phyloP scores from a whole-genome alignment of 1,140 invertebrate genomes.

The Coelopa frigida region DNA sequence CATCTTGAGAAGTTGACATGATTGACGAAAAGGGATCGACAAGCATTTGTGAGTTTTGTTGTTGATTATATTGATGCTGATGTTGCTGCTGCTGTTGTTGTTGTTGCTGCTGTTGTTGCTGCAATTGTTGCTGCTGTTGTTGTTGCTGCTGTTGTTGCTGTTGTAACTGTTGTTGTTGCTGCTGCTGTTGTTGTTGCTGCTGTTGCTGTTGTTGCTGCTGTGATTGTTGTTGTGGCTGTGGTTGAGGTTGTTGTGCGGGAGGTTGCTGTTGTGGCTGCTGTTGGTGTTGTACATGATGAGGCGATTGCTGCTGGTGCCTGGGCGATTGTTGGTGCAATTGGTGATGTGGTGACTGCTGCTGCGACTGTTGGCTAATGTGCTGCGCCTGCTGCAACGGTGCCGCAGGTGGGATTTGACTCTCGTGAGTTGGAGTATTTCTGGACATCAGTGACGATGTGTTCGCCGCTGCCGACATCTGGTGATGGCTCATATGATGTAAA shows the following conservation, averaged over 20 bases:
- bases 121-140: conserved; percentile 19
- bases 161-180: conserved; percentile 13
- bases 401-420: conserved; percentile 16
- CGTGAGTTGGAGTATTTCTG: conserved; percentile 14
- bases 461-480: conserved; percentile 14
- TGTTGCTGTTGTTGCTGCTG: conserved; percentile 23
- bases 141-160: conserved; percentile 17
- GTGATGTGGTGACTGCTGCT: conserved; percentile 30
- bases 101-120: conserved; percentile 23
- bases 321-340: conserved; percentile 29
- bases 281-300: conserved; percentile 21
- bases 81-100: conserved; percentile 16
- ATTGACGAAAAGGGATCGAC: conserved; percentile 10
- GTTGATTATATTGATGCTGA: conserved; percentile 2
- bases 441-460: conserved; percentile 15
- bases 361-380: no score
- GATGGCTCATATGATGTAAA: conserved; percentile 17
- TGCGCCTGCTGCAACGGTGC: no score
- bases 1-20: conserved; percentile 2
- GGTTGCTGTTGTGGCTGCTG: conserved; percentile 21
- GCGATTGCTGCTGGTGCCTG: conserved; percentile 23
- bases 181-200: conserved; percentile 22
- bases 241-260: conserved; percentile 23
- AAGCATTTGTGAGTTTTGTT: conserved; percentile 7
- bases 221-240: conserved; percentile 22